A percentile compares a stretch with the other conserved stretches of the same genome.
These are phyloP conservation scores for Dicroscelio sp. DNA, from an alignment of 2,888 invertebrate genomes.

Conservation along the genomic window DNA sequence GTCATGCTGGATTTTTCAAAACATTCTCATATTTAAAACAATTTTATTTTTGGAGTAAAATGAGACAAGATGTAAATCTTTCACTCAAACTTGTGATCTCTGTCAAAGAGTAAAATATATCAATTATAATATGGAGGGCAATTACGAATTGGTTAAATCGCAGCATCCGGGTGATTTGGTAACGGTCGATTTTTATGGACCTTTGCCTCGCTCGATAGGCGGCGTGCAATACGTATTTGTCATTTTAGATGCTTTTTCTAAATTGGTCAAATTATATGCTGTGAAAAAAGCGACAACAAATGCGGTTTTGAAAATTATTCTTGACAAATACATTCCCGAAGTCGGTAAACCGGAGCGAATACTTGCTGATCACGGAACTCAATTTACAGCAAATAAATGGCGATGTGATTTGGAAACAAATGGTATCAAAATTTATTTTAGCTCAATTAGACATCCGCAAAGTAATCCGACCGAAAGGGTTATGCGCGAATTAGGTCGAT, in stretches of 20 bases:
- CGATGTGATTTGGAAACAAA: background rate
- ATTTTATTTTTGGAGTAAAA: conserved; percentile 73
- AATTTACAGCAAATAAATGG: conserved; percentile 45
- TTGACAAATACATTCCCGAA: conserved; percentile 32
- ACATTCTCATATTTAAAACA: conserved; percentile 58
- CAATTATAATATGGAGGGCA: conserved; percentile 37
- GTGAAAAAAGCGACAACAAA: conserved; percentile 30
- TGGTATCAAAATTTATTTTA: conserved; percentile 20
- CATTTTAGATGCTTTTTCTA: conserved; percentile 26
- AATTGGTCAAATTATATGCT: conserved; percentile 17
- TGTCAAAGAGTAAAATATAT: conserved; percentile 30
- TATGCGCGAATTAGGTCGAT: conserved; percentile 76
- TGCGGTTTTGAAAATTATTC: background rate
- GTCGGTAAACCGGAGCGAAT: conserved; percentile 19
- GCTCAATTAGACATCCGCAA: conserved; percentile 79
- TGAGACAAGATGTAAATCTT: conserved; percentile 59
- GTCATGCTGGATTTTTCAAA: conserved; percentile 75
- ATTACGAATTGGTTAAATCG: background rate
- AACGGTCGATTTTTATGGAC: conserved; percentile 57
- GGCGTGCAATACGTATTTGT: conserved; percentile 54
- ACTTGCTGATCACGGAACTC: conserved; percentile 39
- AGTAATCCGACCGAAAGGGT: conserved; percentile 80
- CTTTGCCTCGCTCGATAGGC: conserved; percentile 1
- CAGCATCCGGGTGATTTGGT: conserved; percentile 32
- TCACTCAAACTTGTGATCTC: conserved; percentile 44